Base-by-base conservation (phyloP, 2,888 invertebrate species). In the Dione vanillae region DNA sequence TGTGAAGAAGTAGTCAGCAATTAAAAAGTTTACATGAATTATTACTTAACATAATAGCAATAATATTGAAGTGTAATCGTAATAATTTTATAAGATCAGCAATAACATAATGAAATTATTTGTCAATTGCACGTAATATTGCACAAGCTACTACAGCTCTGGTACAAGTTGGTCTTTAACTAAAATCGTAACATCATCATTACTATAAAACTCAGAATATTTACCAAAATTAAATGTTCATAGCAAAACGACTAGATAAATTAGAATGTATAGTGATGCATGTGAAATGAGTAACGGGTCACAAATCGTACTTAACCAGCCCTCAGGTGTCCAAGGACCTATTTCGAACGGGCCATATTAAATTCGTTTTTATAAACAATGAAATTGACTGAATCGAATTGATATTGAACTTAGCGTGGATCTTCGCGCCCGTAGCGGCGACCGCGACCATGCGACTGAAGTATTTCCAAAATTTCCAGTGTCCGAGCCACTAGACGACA, bases 171-270 rank as follows among this genome's bases (percentile, higher is more conserved):
- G 14, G 37, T 37, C 14, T 51, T 64, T 20, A 40, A 20, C 16
- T 40, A 19, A 51, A 51, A 35, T 64, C 40, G 49, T 37, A 49
- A 37, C 11, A 37, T 16, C 16, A 41, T 41, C 40, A 19, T 19
- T 20, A 19, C 49, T 49, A 35, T 20, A 19, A n/a, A n/a, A 49
- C 6, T 49, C 19, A 9, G 7, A 64, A 37, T 9, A 19, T 64
- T 19, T 64, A 64, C 52, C 41, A 54, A 54, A 43, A 54, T 37
- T 6, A 43, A 41, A 14, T 12, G 52, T 54, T 41, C 54, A 65
- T 65, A 49, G 65, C 54, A 27, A 54, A 54, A 65, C 51, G 65
- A 65, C 65, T 65, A 65, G 65, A 65, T 52, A 35, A 35, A 37
- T 65, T 43, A 65, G 40, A 49, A 64, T 12, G 27, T 35, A 45